Conservation (phyloP, 2,113 vertebrate species). For the Sinocyclocheilus anophthalmus region DNA sequence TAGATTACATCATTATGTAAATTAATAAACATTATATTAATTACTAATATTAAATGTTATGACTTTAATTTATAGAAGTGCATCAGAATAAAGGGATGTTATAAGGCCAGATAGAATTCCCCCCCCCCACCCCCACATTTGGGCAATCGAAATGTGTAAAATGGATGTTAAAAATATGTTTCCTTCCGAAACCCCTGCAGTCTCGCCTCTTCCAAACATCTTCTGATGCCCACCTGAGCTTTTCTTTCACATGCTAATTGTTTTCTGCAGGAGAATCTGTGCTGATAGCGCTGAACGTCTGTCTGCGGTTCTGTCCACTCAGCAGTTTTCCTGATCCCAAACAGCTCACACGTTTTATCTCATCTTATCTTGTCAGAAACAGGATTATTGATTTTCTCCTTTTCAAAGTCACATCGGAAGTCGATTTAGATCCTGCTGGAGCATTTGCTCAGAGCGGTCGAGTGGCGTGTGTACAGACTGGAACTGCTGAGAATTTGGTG, state of each 20-base stretch:
- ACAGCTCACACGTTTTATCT: slow-evolving; percentile 4
- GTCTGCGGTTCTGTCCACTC: slow-evolving; percentile 20
- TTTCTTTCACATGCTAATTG: neutral
- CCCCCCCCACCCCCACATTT: neutral
- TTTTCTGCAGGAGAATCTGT: slow-evolving; percentile 2
- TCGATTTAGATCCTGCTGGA: neutral
- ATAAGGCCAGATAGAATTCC: neutral
- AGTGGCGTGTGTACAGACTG: neutral
- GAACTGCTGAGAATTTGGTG: slow-evolving; percentile 35
- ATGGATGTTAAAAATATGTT: neutral
- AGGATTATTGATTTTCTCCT: slow-evolving; percentile 6
- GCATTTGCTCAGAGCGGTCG: neutral
- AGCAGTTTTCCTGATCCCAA: neutral
- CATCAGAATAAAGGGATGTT: neutral
- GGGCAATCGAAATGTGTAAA: neutral
- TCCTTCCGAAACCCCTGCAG: neutral
- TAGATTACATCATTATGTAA: neutral
- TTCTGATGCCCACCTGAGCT: neutral
- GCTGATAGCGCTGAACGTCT: neutral
- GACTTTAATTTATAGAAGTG: neutral
- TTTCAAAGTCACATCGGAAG: slow-evolving; percentile 15
- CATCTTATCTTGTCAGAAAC: neutral
- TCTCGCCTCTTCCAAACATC: neutral
- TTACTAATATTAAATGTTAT: neutral
- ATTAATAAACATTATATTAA: neutral